Base-by-base conservation (phyloP, 2,797 vertebrate genomes). In the Spea hammondii region DNA sequence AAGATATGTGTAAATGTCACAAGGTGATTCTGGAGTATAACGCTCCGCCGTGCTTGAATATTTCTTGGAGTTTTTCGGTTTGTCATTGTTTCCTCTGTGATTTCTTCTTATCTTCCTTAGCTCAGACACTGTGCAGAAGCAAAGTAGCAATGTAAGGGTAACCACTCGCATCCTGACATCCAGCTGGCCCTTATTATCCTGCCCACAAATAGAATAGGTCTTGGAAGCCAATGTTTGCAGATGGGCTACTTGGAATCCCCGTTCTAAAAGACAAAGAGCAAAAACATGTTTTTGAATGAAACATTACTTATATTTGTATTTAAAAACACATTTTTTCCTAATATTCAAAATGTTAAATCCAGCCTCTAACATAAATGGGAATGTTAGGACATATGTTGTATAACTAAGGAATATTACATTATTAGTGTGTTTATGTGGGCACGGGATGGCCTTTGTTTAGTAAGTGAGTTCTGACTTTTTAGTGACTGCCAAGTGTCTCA, bases 1-100 rank as follows among this genome's bases (percentile, higher is more conserved):
- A 3, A 91, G 91, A 57, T 96, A 94, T 1, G 77, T 87, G 85
- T 96, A 98, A 78, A 93, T 92, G 66, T 95, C 94, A 77, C 98
- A 99, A 6, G 94, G 88, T 13, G 83, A 83, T 60, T 78, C 84
- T 14, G 76, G 88, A 53, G 89, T 88, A 3, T 93, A 95, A 8
- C 95, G 95, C 67, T 94, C 96, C 77, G 89, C 88, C 0, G 91
- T 90, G 51, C 85, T 86, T n/a, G 91, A 88, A 78, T 50, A 32
- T 83, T 83, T 89, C 57, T 85, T 85, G 77, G 89, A 83, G 9
- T 89, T 89, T 11, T 87, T 88, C 14, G 71, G 77, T 77, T 79
- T 84, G 72, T 87, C 88, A 79, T 80, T 54, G 83, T 76, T 72
- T 69, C 57, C 76, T 47, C 7, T 83, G 1, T 70, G 89, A 67